Evolutionary conservation across 1,140 invertebrate genomes (phyloP).

Genomic region (Pinna nobilis): DNA sequence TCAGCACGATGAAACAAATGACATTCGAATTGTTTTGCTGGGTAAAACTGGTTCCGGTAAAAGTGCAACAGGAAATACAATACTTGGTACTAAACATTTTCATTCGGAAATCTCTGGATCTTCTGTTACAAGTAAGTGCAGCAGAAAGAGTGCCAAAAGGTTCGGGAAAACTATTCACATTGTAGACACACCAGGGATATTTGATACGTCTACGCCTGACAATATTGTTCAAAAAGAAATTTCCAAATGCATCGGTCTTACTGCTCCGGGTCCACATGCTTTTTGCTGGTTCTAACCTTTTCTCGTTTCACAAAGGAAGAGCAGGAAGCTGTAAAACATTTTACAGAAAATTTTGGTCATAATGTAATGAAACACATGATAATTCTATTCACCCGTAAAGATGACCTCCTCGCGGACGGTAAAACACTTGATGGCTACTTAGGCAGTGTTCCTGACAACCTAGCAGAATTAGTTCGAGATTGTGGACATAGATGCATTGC

Average conservation of each 20-base stretch:
- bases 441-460: not conserved
- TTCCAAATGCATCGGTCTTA: constrained; percentile 39
- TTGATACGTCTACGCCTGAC: constrained; percentile 36
- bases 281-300: constrained; percentile 16
- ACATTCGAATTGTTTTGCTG: constrained; percentile 20
- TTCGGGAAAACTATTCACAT: constrained; percentile 8
- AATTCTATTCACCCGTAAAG: constrained; percentile 26
- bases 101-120: constrained; percentile 6
- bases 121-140: constrained; percentile 15
- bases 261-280: constrained; percentile 46
- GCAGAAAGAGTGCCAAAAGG: not conserved
- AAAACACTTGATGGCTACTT: constrained; percentile 17
- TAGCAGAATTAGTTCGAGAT: not conserved
- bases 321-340: constrained; percentile 16
- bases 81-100: constrained; percentile 17
- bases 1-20: no score
- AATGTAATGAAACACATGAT: constrained; percentile 17
- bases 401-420: constrained; percentile 2
- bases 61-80: constrained; percentile 29
- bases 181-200: constrained; percentile 46
- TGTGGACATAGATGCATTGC: constrained; percentile 17
- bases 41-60: constrained; percentile 35
- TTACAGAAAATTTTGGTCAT: constrained; percentile 18
- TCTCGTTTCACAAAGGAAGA: constrained; percentile 32
- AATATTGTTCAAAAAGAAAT: constrained; percentile 42